Evolutionary conservation across 2,797 vertebrate genomes (phyloP).

Genomic region (Lutjanus campechanus): DNA sequence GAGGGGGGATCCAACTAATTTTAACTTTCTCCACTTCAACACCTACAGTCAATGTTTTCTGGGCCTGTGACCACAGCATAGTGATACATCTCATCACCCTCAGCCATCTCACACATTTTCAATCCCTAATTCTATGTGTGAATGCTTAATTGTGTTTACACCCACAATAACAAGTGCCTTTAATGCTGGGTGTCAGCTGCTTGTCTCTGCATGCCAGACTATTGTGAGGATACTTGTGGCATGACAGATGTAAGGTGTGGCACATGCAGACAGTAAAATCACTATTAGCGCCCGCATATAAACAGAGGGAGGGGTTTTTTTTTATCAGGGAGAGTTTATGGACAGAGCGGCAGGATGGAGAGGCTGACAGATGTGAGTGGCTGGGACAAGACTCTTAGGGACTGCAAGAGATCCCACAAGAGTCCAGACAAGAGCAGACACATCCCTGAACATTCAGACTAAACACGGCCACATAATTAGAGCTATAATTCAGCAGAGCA

Average conservation of each 20-base stretch:
- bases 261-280: slow-evolving; percentile 67
- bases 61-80: slow-evolving; percentile 6
- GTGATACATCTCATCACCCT: slow-evolving; percentile 3
- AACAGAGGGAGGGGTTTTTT: slow-evolving; percentile 69
- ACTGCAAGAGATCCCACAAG: slow-evolving; percentile 49
- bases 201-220: slow-evolving; percentile 63
- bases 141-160: slow-evolving; percentile 50
- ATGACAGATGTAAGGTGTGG: slow-evolving; percentile 77
- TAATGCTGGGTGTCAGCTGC: slow-evolving; percentile 56
- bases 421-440: slow-evolving; percentile 77
- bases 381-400: slow-evolving; percentile 58
- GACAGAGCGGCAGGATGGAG: slow-evolving; percentile 38
- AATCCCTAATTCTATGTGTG: slow-evolving; percentile 29
- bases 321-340: slow-evolving; percentile 63
- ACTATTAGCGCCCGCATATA: slow-evolving; percentile 69
- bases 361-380: slow-evolving; percentile 60
- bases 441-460: slow-evolving; percentile 77
- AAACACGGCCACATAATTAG: slow-evolving; percentile 80
- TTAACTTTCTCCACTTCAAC: slow-evolving; percentile 23
- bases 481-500: slow-evolving; percentile 73
- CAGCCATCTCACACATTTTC: slow-evolving; percentile 24
- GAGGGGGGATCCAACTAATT: slow-evolving; percentile 18
- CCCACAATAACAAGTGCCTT: slow-evolving; percentile 50
- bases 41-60: slow-evolving; percentile 21
- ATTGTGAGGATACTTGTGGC: slow-evolving; percentile 64